Evolutionary conservation across 2,888 invertebrate genomes (phyloP), one percentile per base, ranked within the genome.

Genomic region (Dusona sp.): DNA sequence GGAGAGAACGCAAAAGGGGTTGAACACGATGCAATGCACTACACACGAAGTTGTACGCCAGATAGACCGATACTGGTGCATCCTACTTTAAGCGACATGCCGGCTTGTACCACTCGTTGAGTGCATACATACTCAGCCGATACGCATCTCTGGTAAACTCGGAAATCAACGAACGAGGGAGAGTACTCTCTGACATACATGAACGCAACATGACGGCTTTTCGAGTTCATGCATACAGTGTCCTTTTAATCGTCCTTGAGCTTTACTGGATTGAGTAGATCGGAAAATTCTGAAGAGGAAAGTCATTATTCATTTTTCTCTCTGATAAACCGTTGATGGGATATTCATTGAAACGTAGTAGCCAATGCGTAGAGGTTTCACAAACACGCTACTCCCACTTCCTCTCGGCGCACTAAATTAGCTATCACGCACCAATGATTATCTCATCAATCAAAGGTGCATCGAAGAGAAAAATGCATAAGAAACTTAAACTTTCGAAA

Each of bases 181-280:
- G 22, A 65, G 36, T 29, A 8, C 33, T 65, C 48, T 65, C 68
- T 74, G 75, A 72, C 57, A 38, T 78, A 79, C 79, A 79, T 82
- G 82, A 82, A 85, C 78, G 85, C 57, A 85, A 85, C 85, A 81
- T 78, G 85, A 85, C 77, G 45, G 72, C 77, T 80, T 73, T 70
- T 77, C 73, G 64, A 57, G 78, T 67, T 38, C 19, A 22, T 38
- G 33, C 19, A 61, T 29, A 29, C 16, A 61, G 29, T 61, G 61
- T 61, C 61, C 29, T 61, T 16, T 61, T 61, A 61, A 61, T 61
- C 29, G 61, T 29, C 29, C 2, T 16, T 25, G 16, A 61, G 25
- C 3, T 61, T 29, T 61, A 25, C 13, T 29, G 4, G 4, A 61
- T 61, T 13, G 4, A 29, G 13, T 29, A 29, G 3, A 57, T 11